Conservation (phyloP, 2,888 invertebrate species). For the Drosophila diplacantha region DNA sequence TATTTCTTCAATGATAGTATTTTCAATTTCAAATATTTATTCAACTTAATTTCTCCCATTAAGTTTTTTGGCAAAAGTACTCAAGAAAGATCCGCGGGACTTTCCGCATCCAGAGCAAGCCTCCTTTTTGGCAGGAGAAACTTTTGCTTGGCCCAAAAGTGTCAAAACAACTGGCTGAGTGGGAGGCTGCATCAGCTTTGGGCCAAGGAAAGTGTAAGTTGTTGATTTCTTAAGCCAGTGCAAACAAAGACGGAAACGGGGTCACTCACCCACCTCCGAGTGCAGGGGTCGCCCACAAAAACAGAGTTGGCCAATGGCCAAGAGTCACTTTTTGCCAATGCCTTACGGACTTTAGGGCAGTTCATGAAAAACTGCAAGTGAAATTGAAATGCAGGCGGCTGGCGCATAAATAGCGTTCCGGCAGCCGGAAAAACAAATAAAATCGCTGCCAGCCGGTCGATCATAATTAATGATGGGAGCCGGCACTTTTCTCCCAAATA, state of each 20-base stretch:
- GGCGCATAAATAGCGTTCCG: constrained; percentile 52
- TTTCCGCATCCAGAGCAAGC: constrained; percentile 21
- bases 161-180: constrained; percentile 65
- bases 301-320: constrained; percentile 33
- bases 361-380: constrained; percentile 52
- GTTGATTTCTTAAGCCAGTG: constrained; percentile 44
- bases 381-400: constrained; percentile 61
- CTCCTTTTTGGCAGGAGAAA: constrained; percentile 33
- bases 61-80: not conserved
- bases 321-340: constrained; percentile 27
- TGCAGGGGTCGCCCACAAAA: constrained; percentile 11
- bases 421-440: constrained; percentile 32
- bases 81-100: not conserved
- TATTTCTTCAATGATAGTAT: no score
- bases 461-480: constrained; percentile 64
- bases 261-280: constrained; percentile 4
- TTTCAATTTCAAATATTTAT: not conserved
- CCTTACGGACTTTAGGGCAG: constrained; percentile 13
- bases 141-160: constrained; percentile 57
- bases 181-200: constrained; percentile 11
- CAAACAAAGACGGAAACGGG: constrained; percentile 18
- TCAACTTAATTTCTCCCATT: no score
- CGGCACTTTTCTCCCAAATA: constrained; percentile 43
- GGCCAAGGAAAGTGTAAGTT: constrained; percentile 59
- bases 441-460: constrained; percentile 39